Conservation (phyloP, 2,888 invertebrate species). For the Andrena chrysosceles region DNA sequence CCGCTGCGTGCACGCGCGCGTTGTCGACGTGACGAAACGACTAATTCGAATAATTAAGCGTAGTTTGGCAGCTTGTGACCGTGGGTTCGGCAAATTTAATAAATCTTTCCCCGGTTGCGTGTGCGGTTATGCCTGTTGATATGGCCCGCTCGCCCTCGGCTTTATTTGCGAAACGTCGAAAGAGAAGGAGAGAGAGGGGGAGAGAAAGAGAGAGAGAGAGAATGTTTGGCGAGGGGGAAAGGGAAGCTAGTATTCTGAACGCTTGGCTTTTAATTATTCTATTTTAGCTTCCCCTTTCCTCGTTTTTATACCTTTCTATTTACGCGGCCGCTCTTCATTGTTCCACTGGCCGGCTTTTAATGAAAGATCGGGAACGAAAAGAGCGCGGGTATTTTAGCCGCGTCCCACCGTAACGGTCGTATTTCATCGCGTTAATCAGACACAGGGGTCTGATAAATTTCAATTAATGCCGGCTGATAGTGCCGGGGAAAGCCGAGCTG, state of each 20-base stretch:
- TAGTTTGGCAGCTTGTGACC: constrained; percentile 62
- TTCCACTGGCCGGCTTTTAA: constrained; percentile 26
- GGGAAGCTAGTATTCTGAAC: constrained; percentile 18
- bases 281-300: constrained; percentile 39
- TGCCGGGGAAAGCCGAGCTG: background rate
- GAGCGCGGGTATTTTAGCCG: constrained; percentile 26
- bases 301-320: constrained; percentile 48
- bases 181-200: background rate
- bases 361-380: constrained; percentile 47
- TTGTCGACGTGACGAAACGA: constrained; percentile 58
- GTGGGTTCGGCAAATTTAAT: constrained; percentile 57
- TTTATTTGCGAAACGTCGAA: constrained; percentile 46
- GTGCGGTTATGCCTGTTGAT: constrained; percentile 57
- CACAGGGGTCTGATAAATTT: constrained; percentile 29
- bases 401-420: background rate
- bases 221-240: too few relatives aligned
- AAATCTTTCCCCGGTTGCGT: constrained; percentile 47
- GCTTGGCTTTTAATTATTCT: constrained; percentile 58
- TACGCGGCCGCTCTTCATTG: constrained; percentile 23
- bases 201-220: too few relatives aligned
- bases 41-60: constrained; percentile 65
- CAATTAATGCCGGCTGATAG: constrained; percentile 28
- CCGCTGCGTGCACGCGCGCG: constrained; percentile 15
- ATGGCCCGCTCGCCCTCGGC: constrained; percentile 3
- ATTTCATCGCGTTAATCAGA: constrained; percentile 42